Conservation (phyloP, 1,140 invertebrate genomes). For the Drosophila seguyi region DNA sequence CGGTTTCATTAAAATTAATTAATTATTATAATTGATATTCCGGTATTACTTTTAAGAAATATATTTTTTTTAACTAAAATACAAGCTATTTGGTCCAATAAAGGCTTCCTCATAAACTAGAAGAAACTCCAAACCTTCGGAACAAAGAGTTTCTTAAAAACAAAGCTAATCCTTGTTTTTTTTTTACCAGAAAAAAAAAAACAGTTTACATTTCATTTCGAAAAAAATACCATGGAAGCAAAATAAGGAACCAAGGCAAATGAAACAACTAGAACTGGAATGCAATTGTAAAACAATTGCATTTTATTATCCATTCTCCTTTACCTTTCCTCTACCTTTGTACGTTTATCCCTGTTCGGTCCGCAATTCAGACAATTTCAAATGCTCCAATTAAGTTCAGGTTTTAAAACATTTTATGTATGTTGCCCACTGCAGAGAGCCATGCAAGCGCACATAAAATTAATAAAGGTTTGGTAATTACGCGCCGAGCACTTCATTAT, state of each 20-base stretch:
- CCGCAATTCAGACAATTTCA: conserved; percentile 23
- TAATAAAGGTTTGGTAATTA: conserved; percentile 52
- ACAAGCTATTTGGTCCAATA: neutral
- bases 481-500: conserved; percentile 43
- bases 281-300: conserved; percentile 36
- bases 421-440: neutral
- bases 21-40: neutral
- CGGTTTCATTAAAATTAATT: neutral
- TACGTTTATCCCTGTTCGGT: neutral
- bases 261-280: conserved; percentile 13
- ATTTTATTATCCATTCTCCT: conserved; percentile 17
- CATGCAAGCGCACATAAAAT: conserved; percentile 21
- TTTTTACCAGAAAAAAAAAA: neutral
- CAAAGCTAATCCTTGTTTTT: neutral
- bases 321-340: conserved; percentile 3
- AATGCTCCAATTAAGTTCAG: conserved; percentile 24
- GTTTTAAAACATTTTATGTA: conserved; percentile 13
- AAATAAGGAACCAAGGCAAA: neutral
- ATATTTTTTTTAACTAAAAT: neutral
- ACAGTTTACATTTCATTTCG: conserved; percentile 1
- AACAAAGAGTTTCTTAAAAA: neutral
- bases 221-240: neutral
- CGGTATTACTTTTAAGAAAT: neutral
- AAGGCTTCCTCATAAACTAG: neutral
- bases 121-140: neutral